Percentiles rank a stretch among this genome's conserved stretches.
Evolutionary conservation across 2,888 invertebrate species (phyloP).

Genomic region (Eretmocerus hayati): DNA sequence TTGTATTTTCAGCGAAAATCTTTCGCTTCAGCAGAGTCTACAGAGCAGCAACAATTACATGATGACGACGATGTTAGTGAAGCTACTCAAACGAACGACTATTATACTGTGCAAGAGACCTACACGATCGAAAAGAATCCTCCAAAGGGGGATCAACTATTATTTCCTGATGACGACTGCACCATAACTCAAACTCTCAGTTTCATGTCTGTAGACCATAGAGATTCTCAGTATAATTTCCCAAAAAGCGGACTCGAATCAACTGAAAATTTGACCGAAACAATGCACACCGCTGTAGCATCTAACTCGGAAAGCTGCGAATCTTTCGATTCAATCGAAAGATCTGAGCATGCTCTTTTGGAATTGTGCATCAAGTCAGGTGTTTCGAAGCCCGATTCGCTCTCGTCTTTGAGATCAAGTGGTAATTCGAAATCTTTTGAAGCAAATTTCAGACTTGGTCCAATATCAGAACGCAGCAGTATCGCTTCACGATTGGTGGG

Average conservation of each 20-base stretch:
- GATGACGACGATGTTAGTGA: conserved; percentile 18
- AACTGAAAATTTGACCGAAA: conserved; percentile 3
- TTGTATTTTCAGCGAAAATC: no score
- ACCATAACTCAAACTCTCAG: conserved; percentile 23
- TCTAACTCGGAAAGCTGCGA: conserved; percentile 31
- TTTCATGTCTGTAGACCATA: conserved; percentile 26
- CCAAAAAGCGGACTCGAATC: conserved; percentile 5
- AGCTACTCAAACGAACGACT: conserved; percentile 18
- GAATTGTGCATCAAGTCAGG: conserved; percentile 31
- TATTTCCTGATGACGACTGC: conserved; percentile 12
- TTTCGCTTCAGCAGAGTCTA: no score
- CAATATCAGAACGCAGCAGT: no score
- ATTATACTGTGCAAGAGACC: conserved; percentile 21
- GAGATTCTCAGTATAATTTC: conserved; percentile 9
- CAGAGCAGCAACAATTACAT: no score
- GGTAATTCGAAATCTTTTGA: background rate
- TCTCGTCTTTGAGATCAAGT: background rate
- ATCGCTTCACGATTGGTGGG: no score
- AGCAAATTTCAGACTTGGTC: no score
- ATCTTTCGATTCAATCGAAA: conserved; percentile 39
- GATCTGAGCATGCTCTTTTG: conserved; percentile 36
- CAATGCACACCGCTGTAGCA: conserved; percentile 10
- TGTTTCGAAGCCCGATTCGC: conserved; percentile 9
- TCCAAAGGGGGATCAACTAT: conserved; percentile 7
- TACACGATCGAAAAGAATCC: conserved; percentile 15